A percentile compares a stretch with the other conserved stretches of the same genome.
These are phyloP conservation scores for Saccostrea glomerata DNA, from an alignment of 1,140 invertebrate genomes.

Conservation along the genomic window DNA sequence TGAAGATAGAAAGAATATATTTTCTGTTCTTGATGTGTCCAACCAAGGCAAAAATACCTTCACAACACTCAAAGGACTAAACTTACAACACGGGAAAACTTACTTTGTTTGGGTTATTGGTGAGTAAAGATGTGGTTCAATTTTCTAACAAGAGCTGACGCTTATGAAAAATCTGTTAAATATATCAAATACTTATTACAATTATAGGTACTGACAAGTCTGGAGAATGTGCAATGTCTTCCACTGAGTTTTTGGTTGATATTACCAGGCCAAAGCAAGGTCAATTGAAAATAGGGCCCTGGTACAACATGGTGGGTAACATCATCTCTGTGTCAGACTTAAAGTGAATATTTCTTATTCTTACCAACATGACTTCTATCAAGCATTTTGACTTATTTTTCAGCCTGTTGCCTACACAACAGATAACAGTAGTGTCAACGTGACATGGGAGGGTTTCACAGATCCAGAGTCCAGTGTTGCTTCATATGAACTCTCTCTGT, in stretches of 20 bases:
- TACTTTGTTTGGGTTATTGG: constrained; percentile 65
- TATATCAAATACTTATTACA: neutral
- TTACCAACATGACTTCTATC: neutral
- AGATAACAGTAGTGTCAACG: constrained; percentile 46
- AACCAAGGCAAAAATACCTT: constrained; percentile 61
- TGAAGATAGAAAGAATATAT: constrained; percentile 45
- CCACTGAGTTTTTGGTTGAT: constrained; percentile 55
- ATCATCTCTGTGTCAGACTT: neutral
- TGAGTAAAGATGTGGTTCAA: neutral
- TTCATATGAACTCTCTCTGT: constrained; percentile 54
- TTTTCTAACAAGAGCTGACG: neutral
- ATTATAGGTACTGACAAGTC: constrained; percentile 60
- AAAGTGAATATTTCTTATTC: neutral
- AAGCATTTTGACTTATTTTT: constrained; percentile 4
- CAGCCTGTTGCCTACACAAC: constrained; percentile 62
- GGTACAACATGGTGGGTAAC: constrained; percentile 64
- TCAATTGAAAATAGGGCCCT: constrained; percentile 59
- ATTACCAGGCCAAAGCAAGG: constrained; percentile 58
- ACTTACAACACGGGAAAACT: constrained; percentile 53
- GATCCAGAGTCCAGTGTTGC: constrained; percentile 64
- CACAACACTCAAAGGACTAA: constrained; percentile 47
- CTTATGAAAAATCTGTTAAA: neutral
- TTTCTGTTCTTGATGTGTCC: constrained; percentile 54
- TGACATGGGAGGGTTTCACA: constrained; percentile 62
- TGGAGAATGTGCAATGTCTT: constrained; percentile 59